Percentiles rank a stretch among this genome's conserved stretches.
phyloP scores from a whole-genome alignment of 2,888 invertebrate species.

The Branchipolynoe longqiensis region DNA sequence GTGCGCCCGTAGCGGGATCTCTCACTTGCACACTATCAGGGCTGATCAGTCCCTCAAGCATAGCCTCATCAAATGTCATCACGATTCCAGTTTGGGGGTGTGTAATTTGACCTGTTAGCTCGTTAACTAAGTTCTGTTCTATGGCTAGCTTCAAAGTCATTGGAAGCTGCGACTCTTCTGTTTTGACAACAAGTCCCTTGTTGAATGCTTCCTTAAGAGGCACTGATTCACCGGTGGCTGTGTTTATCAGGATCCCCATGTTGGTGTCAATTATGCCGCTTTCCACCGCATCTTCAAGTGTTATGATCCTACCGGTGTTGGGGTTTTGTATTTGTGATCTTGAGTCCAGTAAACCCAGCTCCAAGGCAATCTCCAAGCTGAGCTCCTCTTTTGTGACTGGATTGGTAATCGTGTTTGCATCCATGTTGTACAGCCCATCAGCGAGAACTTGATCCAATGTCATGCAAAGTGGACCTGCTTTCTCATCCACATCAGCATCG shows the following conservation, averaged over 20 bases:
- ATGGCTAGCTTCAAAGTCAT: slow-evolving; percentile 86
- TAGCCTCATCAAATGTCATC: slow-evolving; percentile 85
- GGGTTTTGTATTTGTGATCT: slow-evolving; percentile 59
- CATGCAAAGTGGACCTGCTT: neutral
- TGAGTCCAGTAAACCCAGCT: slow-evolving; percentile 86
- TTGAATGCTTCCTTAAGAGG: slow-evolving; percentile 90
- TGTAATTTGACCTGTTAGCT: slow-evolving; percentile 87
- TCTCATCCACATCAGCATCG: neutral
- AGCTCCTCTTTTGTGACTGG: slow-evolving; percentile 89
- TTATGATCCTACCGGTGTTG: slow-evolving; percentile 82
- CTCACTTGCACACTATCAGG: slow-evolving; percentile 52
- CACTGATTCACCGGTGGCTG: slow-evolving; percentile 83
- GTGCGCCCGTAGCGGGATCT: slow-evolving; percentile 89
- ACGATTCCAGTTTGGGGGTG: slow-evolving; percentile 83
- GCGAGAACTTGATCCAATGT: slow-evolving; percentile 61
- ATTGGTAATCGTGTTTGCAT: slow-evolving; percentile 82
- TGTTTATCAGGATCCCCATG: slow-evolving; percentile 83
- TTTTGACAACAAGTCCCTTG: slow-evolving; percentile 84
- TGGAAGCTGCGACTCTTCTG: slow-evolving; percentile 36
- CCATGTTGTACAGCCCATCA: slow-evolving; percentile 76
- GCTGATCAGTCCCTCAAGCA: slow-evolving; percentile 85
- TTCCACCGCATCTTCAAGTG: slow-evolving; percentile 86
- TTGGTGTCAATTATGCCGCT: slow-evolving; percentile 79
- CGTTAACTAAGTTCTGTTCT: slow-evolving; percentile 90
- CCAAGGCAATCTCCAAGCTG: slow-evolving; percentile 90